Percentiles rank a stretch among this genome's conserved stretches.
Evolutionary conservation across 2,888 invertebrate genomes (phyloP).

Genomic region (Timema cristinae): DNA sequence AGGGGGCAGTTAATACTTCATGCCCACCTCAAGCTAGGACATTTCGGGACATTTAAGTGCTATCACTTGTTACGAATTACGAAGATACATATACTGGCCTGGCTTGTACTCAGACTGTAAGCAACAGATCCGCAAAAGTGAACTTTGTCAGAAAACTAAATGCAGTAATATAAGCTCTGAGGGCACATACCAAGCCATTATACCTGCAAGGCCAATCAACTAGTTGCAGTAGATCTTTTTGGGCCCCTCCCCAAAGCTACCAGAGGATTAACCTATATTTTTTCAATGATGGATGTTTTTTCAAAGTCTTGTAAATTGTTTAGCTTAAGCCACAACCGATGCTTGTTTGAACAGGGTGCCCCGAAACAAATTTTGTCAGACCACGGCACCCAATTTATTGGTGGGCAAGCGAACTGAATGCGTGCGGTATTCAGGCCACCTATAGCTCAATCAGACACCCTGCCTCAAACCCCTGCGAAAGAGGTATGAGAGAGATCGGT

Average conservation of each 20-base stretch:
- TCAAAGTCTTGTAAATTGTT: not conserved
- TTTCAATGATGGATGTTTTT: conserved; percentile 2
- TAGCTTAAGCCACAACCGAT: not conserved
- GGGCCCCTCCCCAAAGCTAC: conserved; percentile 4
- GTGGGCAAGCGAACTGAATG: not conserved
- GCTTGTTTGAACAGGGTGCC: not conserved
- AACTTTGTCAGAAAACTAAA: conserved; percentile 4
- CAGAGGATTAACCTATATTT: not conserved
- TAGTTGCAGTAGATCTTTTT: conserved; percentile 7
- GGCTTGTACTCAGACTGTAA: not conserved
- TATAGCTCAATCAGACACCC: not conserved
- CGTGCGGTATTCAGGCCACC: not conserved
- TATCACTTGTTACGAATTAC: not conserved
- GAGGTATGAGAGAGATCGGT: not conserved
- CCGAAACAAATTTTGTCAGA: not conserved
- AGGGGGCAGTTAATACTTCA: not conserved
- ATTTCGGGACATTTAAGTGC: not conserved
- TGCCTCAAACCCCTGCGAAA: not conserved
- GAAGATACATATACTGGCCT: not conserved
- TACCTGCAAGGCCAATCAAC: not conserved
- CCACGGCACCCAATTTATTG: not conserved
- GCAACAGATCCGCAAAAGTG: not conserved
- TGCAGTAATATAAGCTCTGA: not conserved
- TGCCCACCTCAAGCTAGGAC: not conserved
- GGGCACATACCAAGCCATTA: not conserved